Base-by-base conservation (phyloP, 1,140 invertebrate species). In the Pollicipes pollicipes region DNA sequence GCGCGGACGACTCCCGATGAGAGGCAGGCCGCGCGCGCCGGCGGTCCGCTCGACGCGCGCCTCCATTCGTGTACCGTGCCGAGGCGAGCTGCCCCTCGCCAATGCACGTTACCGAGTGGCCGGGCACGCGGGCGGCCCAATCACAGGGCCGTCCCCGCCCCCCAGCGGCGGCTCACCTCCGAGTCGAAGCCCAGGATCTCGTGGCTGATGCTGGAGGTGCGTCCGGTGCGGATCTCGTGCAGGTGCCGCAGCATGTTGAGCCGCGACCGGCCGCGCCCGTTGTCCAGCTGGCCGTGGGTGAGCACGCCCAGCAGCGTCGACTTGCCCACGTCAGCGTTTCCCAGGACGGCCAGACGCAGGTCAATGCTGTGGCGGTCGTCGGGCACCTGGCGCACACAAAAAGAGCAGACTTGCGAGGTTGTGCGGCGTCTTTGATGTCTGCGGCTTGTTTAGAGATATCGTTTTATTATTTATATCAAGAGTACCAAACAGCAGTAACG, bases 221-320 rank as follows among this genome's bases (percentile, higher is more conserved):
- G 84, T 16, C 97, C 97, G 45, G 91, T 91, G 79, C 93, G 91
- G 74, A 98, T 92, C 81, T 99, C 97, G 81, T 99, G 97, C 73
- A 95, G 82, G 79, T 98, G 95, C 24, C 95, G 82, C 78, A 98
- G 94, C 84, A 98, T 90, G 81, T 98, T 98, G 0, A 98, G 81
- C 58, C 97, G 84, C 0, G 96, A 93, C 76, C 90, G 87, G 26
- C 97, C 97, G 73, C 92, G 80, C 0, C 97, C 96, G 82, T 98
- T 98, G 78, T 98, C 96, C 69, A 95, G 81, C 80, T 92, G 90
- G 29, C 95, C 95, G 80, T 97, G 93, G 0, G 94, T 97, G 24
- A 99, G 80, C 21, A 98, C 95, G 30, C 95, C 95, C 32, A 97
- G 83, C 29, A 97, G 82, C 3, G 93, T 96, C 32, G 91, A 95